Base-by-base conservation (phyloP, 2,888 invertebrate genomes). In the Rhogogaster chlorosoma region DNA sequence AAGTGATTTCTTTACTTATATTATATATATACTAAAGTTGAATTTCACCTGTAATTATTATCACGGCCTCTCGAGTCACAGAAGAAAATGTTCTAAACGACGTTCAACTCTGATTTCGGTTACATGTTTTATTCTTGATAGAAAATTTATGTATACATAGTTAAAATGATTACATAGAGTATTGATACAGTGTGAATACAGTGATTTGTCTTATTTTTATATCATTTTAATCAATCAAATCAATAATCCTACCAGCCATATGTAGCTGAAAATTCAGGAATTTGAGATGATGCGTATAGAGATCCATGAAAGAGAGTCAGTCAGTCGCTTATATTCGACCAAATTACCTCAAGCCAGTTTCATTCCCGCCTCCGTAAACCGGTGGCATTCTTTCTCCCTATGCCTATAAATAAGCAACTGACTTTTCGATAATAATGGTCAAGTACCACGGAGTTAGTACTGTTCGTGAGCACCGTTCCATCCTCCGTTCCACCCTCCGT, bases 401-500 rank as follows among this genome's bases (percentile, higher is more conserved):
- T 29, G 22, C 32, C 38, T 22, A 64, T 12, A 18, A 64, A 57
- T 61, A 38, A 36, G 64, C 64, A 29, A 80, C 53, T 32, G 61
- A 80, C 80, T 22, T 80, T 80, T 80, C 38, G 77, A 61, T 9
- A 61, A 26, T 61, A 15, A 80, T 61, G 36, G 80, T 80, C 61
- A 64, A 80, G 61, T 38, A 61, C 38, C 38, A 9, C 0, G 70
- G 70, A 49, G 64, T 88, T 85, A 88, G 84, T 87, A 88, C 18
- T 87, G 88, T 84, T 87, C 87, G 86, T 84, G 70, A 22, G 64
- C 84, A 75, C 64, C 75, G 45, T 89, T 88, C 88, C 89, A 89
- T 49, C 88, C 85, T 15, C 85, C 87, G 84, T 88, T 86, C 88
- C 88, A 88, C 75, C 87, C 86, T 18, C 87, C 87, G 80, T 88